These are phyloP conservation scores for Lepidurus arcticus DNA, from an alignment of 1,140 invertebrate genomes.

Conservation along the genomic window DNA sequence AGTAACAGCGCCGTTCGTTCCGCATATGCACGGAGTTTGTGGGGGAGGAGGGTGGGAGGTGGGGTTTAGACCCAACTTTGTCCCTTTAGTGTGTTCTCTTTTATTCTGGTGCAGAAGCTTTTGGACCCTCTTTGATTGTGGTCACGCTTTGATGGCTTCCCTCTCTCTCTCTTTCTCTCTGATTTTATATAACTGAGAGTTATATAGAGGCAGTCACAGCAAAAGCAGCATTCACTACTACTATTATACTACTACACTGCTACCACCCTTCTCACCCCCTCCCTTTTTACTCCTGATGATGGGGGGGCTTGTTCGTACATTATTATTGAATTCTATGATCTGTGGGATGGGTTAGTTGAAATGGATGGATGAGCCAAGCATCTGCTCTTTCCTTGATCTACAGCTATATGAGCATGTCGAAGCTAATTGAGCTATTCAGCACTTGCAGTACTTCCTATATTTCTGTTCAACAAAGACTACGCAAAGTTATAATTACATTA, in stretches of 20 bases:
- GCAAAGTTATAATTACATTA: too few relatives aligned
- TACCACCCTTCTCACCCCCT: too few relatives aligned
- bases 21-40: not conserved
- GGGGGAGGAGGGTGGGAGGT: not conserved
- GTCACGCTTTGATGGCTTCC: constrained; percentile 14
- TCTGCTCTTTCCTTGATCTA: not conserved
- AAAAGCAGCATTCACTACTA: not conserved
- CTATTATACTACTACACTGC: not conserved
- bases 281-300: constrained; percentile 4
- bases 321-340: constrained; percentile 1
- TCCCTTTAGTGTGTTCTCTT: not conserved
- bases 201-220: not conserved
- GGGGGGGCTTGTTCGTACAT: not conserved
- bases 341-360: not conserved
- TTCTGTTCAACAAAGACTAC: not conserved
- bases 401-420: not conserved
- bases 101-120: constrained; percentile 17
- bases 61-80: not conserved
- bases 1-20: constrained; percentile 5
- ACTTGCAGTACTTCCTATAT: not conserved
- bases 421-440: constrained; percentile 8
- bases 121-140: constrained; percentile 5
- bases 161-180: not conserved
- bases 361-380: constrained; percentile 14
- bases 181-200: constrained; percentile 7